Evolutionary conservation across 2,113 vertebrate genomes (phyloP), one percentile per base, ranked within the genome.

Genomic region (Cryptoleucopteryx plumbea): DNA sequence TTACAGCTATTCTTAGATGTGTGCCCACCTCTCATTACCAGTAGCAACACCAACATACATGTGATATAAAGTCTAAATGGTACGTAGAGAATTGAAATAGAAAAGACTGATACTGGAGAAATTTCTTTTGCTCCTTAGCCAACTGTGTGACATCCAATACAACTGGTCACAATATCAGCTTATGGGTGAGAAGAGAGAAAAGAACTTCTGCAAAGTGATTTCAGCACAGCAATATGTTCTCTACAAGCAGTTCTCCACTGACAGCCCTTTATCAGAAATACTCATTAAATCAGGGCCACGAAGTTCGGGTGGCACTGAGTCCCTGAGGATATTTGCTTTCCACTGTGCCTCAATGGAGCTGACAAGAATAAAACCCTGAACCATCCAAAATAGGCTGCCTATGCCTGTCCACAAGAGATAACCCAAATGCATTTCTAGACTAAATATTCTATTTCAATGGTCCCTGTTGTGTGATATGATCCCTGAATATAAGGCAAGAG

Each of bases 81-180:
- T 47, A 21, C 6, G 38, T 25, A 62, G 14, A 74, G 6, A 75
- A 63, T 8, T 67, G 14, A 65, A 86, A 73, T 56, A 66, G 8
- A 36, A 85, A 61, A 52, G 9, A 38, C 18, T 27, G 32, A 3
- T 56, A 6, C 29, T 3, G 8, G 25, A 82, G n/a, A 45, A 32
- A 31, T 79, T 66, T 70, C 12, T 2, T 79, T 56, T 50, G 32
- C 6, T 31, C 21, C 55, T 74, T 82, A 42, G n/a, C 10, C 70
- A 63, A 2, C 18, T 25, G 17, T 29, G 20, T 53, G 34, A 40
- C 23, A 40, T 25, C 11, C 42, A 77, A 4, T 12, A 58, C 38
- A 59, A 31, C 17, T 43, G 26, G 9, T 65, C 0, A 0, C 48
- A 82, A 20, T 13, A 79, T 4, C 32, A 84, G 16, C 6, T 67